Evolutionary conservation across 2,113 vertebrate species (phyloP).

Genomic region (Pseudonaja textilis): DNA sequence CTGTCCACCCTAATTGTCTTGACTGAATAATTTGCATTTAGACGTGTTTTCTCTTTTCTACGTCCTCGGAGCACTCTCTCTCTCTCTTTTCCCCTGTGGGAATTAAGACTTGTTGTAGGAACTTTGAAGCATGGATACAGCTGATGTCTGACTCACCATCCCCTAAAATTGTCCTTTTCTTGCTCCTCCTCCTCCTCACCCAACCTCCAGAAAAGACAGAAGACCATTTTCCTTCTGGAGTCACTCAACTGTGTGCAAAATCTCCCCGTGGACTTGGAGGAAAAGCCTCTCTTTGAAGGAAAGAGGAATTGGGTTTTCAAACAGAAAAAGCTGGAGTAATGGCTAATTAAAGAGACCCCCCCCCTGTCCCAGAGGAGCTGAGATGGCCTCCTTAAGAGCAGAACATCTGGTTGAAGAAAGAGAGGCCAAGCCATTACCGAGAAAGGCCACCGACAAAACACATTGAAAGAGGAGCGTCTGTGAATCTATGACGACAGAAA

Average conservation of each 20-base stretch:
- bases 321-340: not conserved
- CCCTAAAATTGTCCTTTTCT: slow-evolving; percentile 13
- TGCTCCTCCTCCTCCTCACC: slow-evolving; percentile 8
- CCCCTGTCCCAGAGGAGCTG: slow-evolving; percentile 44
- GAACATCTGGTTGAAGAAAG: slow-evolving; percentile 38
- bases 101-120: slow-evolving; percentile 47
- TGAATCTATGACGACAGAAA: not conserved
- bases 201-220: not conserved
- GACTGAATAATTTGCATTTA: slow-evolving; percentile 43
- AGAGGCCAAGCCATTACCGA: slow-evolving; percentile 40
- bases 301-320: slow-evolving; percentile 20
- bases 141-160: slow-evolving; percentile 21
- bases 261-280: slow-evolving; percentile 27
- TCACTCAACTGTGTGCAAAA: slow-evolving; percentile 21
- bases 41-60: slow-evolving; percentile 35
- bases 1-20: slow-evolving; percentile 30
- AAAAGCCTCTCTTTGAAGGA: not conserved
- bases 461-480: not conserved
- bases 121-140: slow-evolving; percentile 39
- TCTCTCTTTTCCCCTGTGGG: not conserved
- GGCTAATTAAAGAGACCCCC: slow-evolving; percentile 33
- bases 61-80: not conserved
- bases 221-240: not conserved
- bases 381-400: slow-evolving; percentile 29
- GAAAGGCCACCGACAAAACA: slow-evolving; percentile 28